Evolutionary conservation across 2,888 invertebrate genomes (phyloP), one percentile per base, ranked within the genome.

Genomic region (Drosophila prostipennis): DNA sequence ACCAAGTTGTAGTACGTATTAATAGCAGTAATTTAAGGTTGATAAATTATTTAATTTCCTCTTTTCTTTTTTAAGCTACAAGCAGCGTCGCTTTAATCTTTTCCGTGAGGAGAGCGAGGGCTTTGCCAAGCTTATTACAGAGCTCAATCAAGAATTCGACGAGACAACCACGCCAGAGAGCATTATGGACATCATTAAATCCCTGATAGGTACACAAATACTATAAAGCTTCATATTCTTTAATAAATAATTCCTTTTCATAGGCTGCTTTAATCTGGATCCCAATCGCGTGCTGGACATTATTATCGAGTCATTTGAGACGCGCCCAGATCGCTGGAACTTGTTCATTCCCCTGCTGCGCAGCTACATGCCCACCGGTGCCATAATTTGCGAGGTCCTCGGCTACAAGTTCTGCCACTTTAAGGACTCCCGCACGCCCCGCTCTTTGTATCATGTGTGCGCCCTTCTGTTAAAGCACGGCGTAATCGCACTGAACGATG

Each of bases 21-120:
- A 16, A 23, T 14, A 10, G 19, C 0, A 4, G 10, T 29, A 19
- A 23, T 23, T 14, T n/a, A 1, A 23, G 4, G 2, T 19, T 29
- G 0, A 19, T 8, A 11, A 6, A 56, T 14, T 36, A 6, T 55
- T 6, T 13, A 16, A 5, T 16, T 48, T 34, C 1, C 29, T 5
- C 23, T 8, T 57, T 26, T 34, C 13, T 16, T 94, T 26, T 94
- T 94, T 72, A 92, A 99, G 99, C 92, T 99, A 99, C 92, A 99
- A 99, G 92, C 99, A 99, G 92, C 96, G 98, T 86, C 99, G 99
- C 90, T 99, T 99, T 92, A 99, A 99, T 93, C 94, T 99, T 86
- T 96, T 99, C 90, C 95, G 99, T 58, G 99, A 99, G 93, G 99
- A 99, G 93, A 98, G 97, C 93, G 99, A 99, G 93, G 99, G 99